Evolutionary conservation across 2,113 vertebrate genomes (phyloP).

Genomic region (Turdus rufiventris): DNA sequence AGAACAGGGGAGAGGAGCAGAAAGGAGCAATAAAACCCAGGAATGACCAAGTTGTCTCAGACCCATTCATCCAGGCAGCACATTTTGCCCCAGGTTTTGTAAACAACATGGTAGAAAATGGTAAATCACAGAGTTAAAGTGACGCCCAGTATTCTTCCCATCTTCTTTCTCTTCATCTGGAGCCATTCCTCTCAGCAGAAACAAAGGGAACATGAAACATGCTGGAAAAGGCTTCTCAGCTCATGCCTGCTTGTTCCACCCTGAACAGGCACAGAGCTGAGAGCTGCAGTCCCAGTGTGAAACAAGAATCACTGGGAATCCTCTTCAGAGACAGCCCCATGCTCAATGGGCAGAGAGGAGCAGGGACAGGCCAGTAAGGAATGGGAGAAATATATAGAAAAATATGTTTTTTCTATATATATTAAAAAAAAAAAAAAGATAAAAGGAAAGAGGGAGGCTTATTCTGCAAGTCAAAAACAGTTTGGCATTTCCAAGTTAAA

Average conservation of each 20-base stretch:
- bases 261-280: not conserved
- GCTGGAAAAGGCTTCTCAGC: not conserved
- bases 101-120: not conserved
- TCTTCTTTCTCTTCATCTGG: not conserved
- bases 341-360: not conserved
- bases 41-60: not conserved
- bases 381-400: not conserved
- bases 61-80: not conserved
- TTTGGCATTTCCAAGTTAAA: conserved; percentile 50
- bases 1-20: not conserved
- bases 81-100: not conserved
- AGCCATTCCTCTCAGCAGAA: not conserved
- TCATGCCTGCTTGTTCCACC: not conserved
- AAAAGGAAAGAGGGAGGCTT: not conserved
- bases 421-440: not conserved
- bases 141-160: not conserved
- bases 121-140: not conserved
- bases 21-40: not conserved
- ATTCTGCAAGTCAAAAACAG: conserved; percentile 43
- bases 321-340: not conserved
- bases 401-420: not conserved
- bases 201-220: not conserved
- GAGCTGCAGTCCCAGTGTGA: not conserved
- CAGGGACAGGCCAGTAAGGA: not conserved
- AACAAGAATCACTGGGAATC: not conserved